Evolutionary conservation across 2,113 vertebrate species (phyloP), one percentile per base, ranked within the genome.

Genomic region (Charadrius vociferus): DNA sequence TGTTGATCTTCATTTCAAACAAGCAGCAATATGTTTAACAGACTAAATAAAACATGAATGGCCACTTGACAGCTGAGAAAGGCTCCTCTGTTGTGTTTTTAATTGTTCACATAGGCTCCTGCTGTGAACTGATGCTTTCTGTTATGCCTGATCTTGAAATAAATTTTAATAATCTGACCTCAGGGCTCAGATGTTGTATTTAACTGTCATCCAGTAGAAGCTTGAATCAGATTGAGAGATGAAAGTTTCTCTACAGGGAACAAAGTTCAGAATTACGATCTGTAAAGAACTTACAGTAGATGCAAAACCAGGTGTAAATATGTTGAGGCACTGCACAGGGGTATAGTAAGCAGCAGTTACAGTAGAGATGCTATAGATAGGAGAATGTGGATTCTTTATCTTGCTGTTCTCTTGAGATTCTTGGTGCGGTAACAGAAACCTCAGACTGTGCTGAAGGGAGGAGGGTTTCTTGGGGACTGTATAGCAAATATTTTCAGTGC

Each of bases 81-180:
- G n/a, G 9, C 43, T 39, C 30, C 43, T 75, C 47, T 75, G n/a
- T 67, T 71, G 41, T 74, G 34, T 43, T 53, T 81, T 79, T 74
- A 34, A 49, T 85, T 94, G 73, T 84, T 91, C 58, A 30, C 8
- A 4, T 14, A 59, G 58, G 19, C 15, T 87, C 19, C 65, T 77
- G 70, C 56, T 93, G 45, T 52, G 71, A 55, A 58, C 61, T 41
- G 34, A 30, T 84, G 49, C 41, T 89, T 84, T 93, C 81, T 67
- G 32, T 56, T 86, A 19, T 4, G 22, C 36, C 27, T 0, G 1
- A 29, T 72, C 61, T 87, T 78, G n/a, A 88, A 91, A 86, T 7
- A 81, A 45, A 47, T 94, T 70, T 30, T 85, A 72, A 29, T 71
- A 81, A 63, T 32, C 73, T 67, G 66, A 81, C 39, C 12, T 88